Evolutionary conservation across 35 echinoderm and acorn worm genomes (phyloP), one percentile per base, ranked within the genome.

Genomic region (Holothuria glaberrima): DNA sequence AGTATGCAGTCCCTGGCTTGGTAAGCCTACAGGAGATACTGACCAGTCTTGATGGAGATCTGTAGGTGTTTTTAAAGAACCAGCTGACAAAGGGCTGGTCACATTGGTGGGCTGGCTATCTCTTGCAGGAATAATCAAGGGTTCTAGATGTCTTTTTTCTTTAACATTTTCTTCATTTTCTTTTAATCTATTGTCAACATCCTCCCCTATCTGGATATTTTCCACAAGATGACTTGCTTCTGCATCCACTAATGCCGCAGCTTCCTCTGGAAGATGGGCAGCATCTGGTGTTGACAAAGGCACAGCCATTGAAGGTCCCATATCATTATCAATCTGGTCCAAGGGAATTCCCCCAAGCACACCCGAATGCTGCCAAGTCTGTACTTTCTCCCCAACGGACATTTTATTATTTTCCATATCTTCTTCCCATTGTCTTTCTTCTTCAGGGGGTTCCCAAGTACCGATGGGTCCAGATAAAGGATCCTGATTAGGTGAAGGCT

Each of bases 381-480:
- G 75, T 59, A 83, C 92, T 89, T 87, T 87, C 20, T 87, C 85
- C 25, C 66, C 85, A 31, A 71, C 41, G 3, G 85, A 87, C 85
- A 87, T 87, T 71, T 71, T 87, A 50, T 87, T 87, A 50, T 67
- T 71, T n/a, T 87, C 85, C 85, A 87, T 87, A 22, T 87, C 85
- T 59, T 87, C 66, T 70, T 87, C 85, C 85, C 85, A 87, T 30
- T 69, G 60, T 45, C 68, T 65, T 41, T 87, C 91, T 63, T 92
- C 71, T 14, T 90, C 67, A 25, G 80, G 81, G n/a, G 83, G 68
- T 58, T 87, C 71, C 91, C 91, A 92, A 22, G 82, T 92, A 32
- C 91, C 94, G 52, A 93, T 93, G 0, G 94, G 91, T 28, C 91
- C 85, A 18, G 85, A 92, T 20, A 92, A 57, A 5, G 91, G 91